Conservation (phyloP, 2,888 invertebrate genomes). For the Chrysomela aeneicollis region DNA sequence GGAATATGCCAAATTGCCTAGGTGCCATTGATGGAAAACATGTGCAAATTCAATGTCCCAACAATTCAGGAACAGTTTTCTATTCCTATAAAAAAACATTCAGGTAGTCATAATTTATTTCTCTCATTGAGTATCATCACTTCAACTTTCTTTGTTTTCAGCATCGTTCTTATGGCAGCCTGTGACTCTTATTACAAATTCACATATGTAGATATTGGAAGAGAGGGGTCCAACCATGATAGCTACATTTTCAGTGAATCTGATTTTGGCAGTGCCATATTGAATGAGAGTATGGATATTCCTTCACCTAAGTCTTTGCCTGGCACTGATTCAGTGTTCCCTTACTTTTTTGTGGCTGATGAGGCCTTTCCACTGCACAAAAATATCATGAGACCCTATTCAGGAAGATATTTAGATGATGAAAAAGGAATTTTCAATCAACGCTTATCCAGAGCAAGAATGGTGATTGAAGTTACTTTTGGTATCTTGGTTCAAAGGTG, state of each 20-base stretch:
- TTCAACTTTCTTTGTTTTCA: constrained; percentile 1
- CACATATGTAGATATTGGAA: constrained; percentile 23
- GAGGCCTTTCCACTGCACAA: constrained; percentile 8
- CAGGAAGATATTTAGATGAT: neutral
- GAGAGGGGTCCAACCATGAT: constrained; percentile 23
- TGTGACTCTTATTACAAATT: constrained; percentile 29
- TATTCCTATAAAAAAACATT: constrained; percentile 17
- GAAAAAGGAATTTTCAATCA: no score
- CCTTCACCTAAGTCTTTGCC: no score
- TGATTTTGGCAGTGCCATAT: neutral
- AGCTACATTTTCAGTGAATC: constrained; percentile 24
- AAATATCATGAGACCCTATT: no score
- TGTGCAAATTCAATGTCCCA: constrained; percentile 9
- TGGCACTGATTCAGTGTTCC: no score
- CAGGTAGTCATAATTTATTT: neutral
- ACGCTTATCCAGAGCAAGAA: no score
- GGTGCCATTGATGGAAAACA: no score
- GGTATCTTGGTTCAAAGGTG: no score
- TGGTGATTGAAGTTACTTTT: no score
- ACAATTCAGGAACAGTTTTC: constrained; percentile 15
- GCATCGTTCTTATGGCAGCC: constrained; percentile 20
- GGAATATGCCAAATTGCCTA: constrained; percentile 19
- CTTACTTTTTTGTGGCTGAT: no score
- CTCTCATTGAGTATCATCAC: neutral
- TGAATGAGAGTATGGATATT: no score